phyloP scores from a whole-genome alignment of 2,888 invertebrate species.

The Morpho achilles region DNA sequence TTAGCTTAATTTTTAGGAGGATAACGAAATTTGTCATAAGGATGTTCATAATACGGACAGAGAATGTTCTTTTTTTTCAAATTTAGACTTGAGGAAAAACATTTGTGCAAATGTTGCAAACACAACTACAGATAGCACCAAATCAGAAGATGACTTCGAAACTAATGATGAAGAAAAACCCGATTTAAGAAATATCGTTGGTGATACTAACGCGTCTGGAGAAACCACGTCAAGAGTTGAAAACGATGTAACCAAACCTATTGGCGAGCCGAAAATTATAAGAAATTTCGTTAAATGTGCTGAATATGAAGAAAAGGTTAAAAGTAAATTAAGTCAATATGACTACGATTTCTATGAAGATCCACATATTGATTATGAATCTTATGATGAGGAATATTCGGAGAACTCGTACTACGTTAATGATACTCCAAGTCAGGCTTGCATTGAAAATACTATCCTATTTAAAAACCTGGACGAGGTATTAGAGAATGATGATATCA shows the following conservation, averaged over 20 bases:
- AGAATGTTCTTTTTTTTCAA: constrained; percentile 20
- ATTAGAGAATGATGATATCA: constrained; percentile 13
- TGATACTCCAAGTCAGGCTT: too few species aligned
- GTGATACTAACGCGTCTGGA: neutral
- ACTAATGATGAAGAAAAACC: constrained; percentile 1
- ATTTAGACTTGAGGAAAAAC: constrained; percentile 29
- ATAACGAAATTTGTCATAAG: constrained; percentile 1
- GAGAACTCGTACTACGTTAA: too few species aligned
- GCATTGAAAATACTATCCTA: too few species aligned
- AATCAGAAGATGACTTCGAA: neutral
- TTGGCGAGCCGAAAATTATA: constrained; percentile 36
- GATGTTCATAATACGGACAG: constrained; percentile 8
- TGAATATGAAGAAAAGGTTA: constrained; percentile 40
- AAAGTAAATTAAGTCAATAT: constrained; percentile 18
- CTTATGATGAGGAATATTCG: too few species aligned
- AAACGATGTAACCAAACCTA: neutral
- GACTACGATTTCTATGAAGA: too few species aligned
- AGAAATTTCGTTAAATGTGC: constrained; percentile 41
- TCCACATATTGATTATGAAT: too few species aligned
- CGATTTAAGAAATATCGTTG: neutral
- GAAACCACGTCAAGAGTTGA: neutral
- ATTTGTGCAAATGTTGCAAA: neutral
- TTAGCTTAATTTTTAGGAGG: constrained; percentile 11
- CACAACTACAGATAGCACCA: constrained; percentile 2
- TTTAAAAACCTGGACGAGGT: too few species aligned